Conservation (phyloP, 2,113 vertebrate species). For the Rhipidura dahli region DNA sequence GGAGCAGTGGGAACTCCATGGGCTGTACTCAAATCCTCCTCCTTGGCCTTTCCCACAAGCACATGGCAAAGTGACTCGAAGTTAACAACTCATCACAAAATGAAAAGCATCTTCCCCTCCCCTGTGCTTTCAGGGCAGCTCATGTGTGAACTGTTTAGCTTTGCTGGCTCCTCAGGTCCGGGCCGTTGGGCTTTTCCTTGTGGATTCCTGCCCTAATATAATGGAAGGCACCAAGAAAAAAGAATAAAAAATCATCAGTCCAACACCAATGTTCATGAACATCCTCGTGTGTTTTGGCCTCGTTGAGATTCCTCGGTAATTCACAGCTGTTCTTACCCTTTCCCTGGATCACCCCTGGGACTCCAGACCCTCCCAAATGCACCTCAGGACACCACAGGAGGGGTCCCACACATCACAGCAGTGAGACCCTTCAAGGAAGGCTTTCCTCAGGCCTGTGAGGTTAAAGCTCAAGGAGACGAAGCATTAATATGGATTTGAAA, state of each 20-base stretch:
- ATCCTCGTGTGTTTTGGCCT: background rate
- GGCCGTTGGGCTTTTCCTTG: background rate
- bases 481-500: background rate
- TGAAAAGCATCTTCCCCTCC: background rate
- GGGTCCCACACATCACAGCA: background rate
- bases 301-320: background rate
- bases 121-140: background rate
- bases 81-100: slow-evolving; percentile 30
- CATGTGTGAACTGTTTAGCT: background rate
- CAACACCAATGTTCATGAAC: background rate
- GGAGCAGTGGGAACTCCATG: background rate
- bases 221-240: background rate
- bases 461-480: background rate
- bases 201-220: background rate
- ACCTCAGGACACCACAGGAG: background rate
- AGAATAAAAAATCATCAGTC: background rate
- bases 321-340: background rate
- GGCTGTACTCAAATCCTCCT: background rate
- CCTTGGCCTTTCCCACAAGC: slow-evolving; percentile 22
- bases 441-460: background rate
- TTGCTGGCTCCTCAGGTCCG: background rate
- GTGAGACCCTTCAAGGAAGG: background rate
- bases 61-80: background rate
- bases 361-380: background rate
- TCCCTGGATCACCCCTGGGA: background rate